Conservation (phyloP, 2,888 invertebrate species). For the Hypsopygia costalis region DNA sequence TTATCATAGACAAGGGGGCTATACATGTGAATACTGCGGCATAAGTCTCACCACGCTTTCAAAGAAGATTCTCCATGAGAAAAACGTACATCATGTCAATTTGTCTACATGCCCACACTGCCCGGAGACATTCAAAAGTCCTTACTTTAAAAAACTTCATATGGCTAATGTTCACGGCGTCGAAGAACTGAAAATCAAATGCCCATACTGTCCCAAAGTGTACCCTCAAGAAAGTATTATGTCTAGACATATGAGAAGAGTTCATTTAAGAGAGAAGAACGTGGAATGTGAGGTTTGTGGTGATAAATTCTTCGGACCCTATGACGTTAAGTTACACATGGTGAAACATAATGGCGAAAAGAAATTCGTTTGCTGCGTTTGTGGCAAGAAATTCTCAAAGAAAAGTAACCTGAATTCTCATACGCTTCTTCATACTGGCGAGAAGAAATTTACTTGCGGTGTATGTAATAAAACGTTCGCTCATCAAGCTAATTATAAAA, state of each 20-base stretch:
- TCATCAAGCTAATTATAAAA: conserved; percentile 53
- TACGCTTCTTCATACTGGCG: conserved; percentile 76
- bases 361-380: conserved; percentile 79
- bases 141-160: conserved; percentile 64
- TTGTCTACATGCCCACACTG: conserved; percentile 61
- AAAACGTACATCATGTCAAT: conserved; percentile 62
- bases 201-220: conserved; percentile 69
- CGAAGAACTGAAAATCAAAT: conserved; percentile 67
- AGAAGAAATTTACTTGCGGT: conserved; percentile 70
- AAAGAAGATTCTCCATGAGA: conserved; percentile 67
- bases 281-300: conserved; percentile 69
- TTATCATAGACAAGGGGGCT: conserved; percentile 67
- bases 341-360: conserved; percentile 77
- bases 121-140: conserved; percentile 66
- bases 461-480: conserved; percentile 78
- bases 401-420: conserved; percentile 82
- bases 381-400: conserved; percentile 81
- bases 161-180: conserved; percentile 65
- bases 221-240: conserved; percentile 78
- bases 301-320: conserved; percentile 64
- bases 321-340: conserved; percentile 73
- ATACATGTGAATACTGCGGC: conserved; percentile 68
- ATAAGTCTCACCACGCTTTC: conserved; percentile 66
- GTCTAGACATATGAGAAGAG: conserved; percentile 81
- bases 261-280: conserved; percentile 73